phyloP scores from a whole-genome alignment of 2,888 invertebrate species.

The Crepidodera aurea region DNA sequence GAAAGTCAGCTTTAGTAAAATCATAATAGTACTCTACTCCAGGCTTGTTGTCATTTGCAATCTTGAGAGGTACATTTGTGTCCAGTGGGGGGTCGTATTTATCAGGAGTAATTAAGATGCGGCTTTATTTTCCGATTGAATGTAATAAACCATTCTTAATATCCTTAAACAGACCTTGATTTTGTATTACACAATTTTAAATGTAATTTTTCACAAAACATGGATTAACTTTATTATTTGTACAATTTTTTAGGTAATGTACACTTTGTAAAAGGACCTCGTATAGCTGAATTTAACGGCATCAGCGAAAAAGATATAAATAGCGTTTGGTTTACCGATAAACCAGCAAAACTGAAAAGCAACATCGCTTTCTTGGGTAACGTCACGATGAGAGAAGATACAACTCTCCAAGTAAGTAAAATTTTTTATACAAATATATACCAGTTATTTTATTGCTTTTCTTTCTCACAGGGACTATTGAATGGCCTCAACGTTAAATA shows the following conservation, averaged over 20 bases:
- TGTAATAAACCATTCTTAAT: too few species aligned
- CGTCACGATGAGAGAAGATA: constrained; percentile 52
- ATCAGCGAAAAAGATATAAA: constrained; percentile 28
- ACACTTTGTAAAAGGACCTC: constrained; percentile 41
- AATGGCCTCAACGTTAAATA: constrained; percentile 62
- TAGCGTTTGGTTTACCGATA: constrained; percentile 63
- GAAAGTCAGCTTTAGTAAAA: too few species aligned
- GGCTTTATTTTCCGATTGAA: too few species aligned
- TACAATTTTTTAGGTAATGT: constrained; percentile 37
- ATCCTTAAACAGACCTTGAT: too few species aligned
- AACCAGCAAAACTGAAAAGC: constrained; percentile 50
- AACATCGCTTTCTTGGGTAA: constrained; percentile 54
- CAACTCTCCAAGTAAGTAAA: constrained; percentile 53
- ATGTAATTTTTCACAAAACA: too few species aligned
- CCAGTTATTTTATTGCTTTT: not conserved
- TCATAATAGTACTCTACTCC: too few species aligned
- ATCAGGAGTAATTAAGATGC: too few species aligned
- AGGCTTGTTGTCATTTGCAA: too few species aligned
- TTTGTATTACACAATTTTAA: too few species aligned
- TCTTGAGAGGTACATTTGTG: too few species aligned
- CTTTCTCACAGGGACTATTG: constrained; percentile 59
- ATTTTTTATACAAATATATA: not conserved
- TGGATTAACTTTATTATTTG: too few species aligned
- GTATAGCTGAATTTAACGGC: constrained; percentile 34
- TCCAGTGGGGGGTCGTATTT: too few species aligned